Evolutionary conservation across 2,888 invertebrate species (phyloP), one percentile per base, ranked within the genome.

Genomic region (Microplitis deprimator): DNA sequence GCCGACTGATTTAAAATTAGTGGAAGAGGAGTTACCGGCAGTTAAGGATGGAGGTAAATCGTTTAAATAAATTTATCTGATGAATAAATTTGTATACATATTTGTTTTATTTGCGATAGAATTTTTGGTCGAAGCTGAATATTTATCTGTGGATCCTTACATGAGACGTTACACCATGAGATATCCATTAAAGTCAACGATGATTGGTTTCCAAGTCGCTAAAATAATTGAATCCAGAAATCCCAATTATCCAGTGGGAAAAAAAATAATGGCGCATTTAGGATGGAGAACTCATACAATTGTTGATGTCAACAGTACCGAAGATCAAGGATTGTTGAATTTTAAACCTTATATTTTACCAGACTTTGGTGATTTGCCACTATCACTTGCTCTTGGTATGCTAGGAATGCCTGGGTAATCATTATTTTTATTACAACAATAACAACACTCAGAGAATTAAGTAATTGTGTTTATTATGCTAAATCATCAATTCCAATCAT

Each of bases 351-450:
- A 89, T 59, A 75, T 93, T 6, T 72, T 94, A 65, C 93, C 94
- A 5, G 92, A 94, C 81, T 87, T 94, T 60, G 92, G 91, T 60
- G 90, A 91, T 40, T 88, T 94, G 76, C 92, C 94, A 1, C 81
- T 91, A 6, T 95, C 95, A 0, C 90, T 94, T 73, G 92, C 91
- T n/a, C 87, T 95, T 29, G 95, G 95, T 74, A 87, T 92, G 69
- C 88, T 94, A 68, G 95, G 95, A 83, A 94, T 94, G 94, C 93
- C 95, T 68, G 95, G 94, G 94, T 95, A 90, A 87, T 68, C n/a
- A 6, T 60, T 4, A 40, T 17, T 20, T 65, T 17, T 13, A 50
- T 50, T 13, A 50, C 13, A 50, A 50, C 13, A 50, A 0, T 13
- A 13, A 50, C 8, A 50, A n/a, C n/a, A n/a, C n/a, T n/a, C n/a